Conservation (phyloP, 2,888 invertebrate species). For the Gastrophysa polygoni region DNA sequence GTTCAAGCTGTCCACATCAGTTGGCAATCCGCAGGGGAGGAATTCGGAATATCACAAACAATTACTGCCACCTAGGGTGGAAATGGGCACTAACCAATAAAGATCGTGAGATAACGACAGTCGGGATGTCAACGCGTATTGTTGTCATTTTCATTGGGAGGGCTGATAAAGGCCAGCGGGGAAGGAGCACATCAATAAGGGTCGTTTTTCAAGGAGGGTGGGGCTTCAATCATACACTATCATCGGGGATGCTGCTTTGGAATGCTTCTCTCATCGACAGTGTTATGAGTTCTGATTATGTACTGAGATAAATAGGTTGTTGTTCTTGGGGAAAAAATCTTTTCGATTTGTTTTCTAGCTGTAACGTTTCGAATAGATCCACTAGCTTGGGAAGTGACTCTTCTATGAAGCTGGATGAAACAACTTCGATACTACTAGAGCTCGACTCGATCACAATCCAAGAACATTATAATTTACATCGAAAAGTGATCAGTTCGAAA, state of each 20-base stretch:
- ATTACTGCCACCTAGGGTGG: slow-evolving; percentile 28
- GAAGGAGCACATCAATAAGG: slow-evolving; percentile 1
- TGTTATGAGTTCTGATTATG: too few relatives aligned
- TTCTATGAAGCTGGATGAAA: too few relatives aligned
- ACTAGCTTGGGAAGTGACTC: too few relatives aligned
- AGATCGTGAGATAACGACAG: slow-evolving; percentile 29
- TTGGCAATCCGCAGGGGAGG: slow-evolving; percentile 24
- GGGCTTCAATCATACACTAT: not conserved
- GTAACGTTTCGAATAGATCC: too few relatives aligned
- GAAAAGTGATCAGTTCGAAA: too few relatives aligned
- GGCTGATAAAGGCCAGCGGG: not conserved
- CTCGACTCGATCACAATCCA: too few relatives aligned
- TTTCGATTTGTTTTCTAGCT: too few relatives aligned
- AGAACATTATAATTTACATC: too few relatives aligned
- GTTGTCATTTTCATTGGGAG: slow-evolving; percentile 13
- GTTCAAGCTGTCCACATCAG: not conserved
- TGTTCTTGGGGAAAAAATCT: too few relatives aligned
- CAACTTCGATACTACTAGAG: too few relatives aligned
- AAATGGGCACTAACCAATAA: slow-evolving; percentile 30
- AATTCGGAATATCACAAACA: slow-evolving; percentile 27
- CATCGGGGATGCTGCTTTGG: not conserved
- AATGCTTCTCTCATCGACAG: not conserved
- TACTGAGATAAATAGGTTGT: too few relatives aligned
- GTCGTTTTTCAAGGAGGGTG: not conserved
- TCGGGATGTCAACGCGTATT: slow-evolving; percentile 24